These are phyloP conservation scores for Merodon equestris DNA, from an alignment of 2,888 invertebrate genomes.

Conservation along the genomic window DNA sequence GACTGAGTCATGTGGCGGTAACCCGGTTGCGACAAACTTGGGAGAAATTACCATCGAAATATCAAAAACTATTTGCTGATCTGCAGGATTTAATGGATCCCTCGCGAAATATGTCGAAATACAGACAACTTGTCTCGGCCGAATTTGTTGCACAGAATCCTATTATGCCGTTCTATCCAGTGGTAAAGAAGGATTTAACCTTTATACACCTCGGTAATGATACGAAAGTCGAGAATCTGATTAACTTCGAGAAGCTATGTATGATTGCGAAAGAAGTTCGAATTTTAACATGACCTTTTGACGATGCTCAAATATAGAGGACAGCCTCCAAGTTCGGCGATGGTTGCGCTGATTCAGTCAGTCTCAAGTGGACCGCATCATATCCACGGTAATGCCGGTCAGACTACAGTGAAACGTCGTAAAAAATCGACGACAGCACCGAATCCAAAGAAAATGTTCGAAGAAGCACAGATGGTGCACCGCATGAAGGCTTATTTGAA, in stretches of 20 bases:
- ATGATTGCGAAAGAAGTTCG: conserved; percentile 99
- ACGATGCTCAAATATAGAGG: conserved; percentile 92
- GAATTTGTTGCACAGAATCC: conserved; percentile 89
- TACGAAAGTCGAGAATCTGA: conserved; percentile 90
- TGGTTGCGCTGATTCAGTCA: conserved; percentile 93
- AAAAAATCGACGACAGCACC: conserved; percentile 94
- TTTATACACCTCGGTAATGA: conserved; percentile 99
- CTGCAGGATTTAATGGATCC: conserved; percentile 98
- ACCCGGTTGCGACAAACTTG: conserved; percentile 94
- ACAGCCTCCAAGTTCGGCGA: conserved; percentile 91
- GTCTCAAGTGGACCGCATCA: conserved; percentile 83
- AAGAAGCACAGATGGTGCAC: conserved; percentile 99
- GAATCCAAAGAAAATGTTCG: conserved; percentile 99
- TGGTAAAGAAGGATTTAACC: conserved; percentile 96
- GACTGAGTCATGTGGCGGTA: conserved; percentile 97
- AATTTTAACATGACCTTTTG: conserved; percentile 90
- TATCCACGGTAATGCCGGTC: conserved; percentile 80
- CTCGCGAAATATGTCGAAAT: conserved; percentile 99
- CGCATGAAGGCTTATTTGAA: conserved; percentile 97
- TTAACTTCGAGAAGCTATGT: conserved; percentile 98
- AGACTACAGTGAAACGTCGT: conserved; percentile 92
- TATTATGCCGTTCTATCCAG: conserved; percentile 93
- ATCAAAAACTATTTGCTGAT: conserved; percentile 95
- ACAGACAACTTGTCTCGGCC: conserved; percentile 94
- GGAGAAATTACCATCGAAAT: conserved; percentile 98